Evolutionary conservation across 1,140 invertebrate genomes (phyloP).

Genomic region (Zaprionus davidi): DNA sequence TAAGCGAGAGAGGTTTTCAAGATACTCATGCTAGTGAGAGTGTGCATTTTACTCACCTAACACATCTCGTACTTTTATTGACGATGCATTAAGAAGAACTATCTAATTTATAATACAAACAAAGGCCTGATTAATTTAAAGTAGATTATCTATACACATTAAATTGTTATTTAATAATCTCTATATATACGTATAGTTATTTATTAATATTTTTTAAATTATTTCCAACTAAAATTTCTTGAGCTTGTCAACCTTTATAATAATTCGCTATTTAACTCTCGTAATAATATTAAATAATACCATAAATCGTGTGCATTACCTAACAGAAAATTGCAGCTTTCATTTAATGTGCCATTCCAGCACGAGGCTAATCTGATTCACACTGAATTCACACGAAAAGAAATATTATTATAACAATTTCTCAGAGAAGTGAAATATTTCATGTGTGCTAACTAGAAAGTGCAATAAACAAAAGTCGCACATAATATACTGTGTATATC

Average conservation of each 20-base stretch:
- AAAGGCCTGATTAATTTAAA: neutral
- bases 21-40: neutral
- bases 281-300: neutral
- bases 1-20: slow-evolving; percentile 18
- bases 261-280: neutral
- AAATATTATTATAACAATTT: neutral
- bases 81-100: neutral
- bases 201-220: neutral
- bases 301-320: no score
- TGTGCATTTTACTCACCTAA: neutral
- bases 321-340: neutral
- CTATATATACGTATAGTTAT: no score
- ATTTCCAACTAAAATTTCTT: no score
- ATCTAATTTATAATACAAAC: neutral
- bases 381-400: neutral
- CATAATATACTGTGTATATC: neutral
- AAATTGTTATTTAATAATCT: neutral
- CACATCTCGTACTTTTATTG: neutral
- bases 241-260: neutral
- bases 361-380: neutral
- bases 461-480: neutral
- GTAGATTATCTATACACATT: neutral
- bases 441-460: neutral
- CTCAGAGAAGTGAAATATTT: neutral
- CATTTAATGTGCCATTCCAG: neutral